These are phyloP conservation scores for Orthosia cruda DNA, from an alignment of 2,888 invertebrate genomes.

Conservation along the genomic window DNA sequence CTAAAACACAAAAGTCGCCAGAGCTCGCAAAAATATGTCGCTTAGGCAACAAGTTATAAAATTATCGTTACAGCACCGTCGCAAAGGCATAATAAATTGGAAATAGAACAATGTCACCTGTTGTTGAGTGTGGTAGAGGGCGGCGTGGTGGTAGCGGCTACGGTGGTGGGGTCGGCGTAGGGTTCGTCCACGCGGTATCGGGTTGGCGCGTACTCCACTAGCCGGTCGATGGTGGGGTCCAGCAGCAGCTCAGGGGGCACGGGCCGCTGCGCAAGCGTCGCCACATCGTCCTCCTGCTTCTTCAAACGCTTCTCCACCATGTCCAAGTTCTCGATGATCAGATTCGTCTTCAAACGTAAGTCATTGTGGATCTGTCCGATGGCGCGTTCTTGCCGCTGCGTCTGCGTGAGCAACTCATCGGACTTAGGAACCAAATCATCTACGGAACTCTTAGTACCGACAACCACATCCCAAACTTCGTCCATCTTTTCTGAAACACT, in stretches of 20 bases:
- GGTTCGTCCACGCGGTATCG: constrained; percentile 91
- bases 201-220: constrained; percentile 95
- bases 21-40: constrained; percentile 63
- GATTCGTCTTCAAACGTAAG: constrained; percentile 95
- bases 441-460: constrained; percentile 97
- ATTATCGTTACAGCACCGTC: constrained; percentile 60
- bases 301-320: constrained; percentile 96
- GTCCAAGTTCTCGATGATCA: constrained; percentile 97
- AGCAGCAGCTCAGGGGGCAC: constrained; percentile 94
- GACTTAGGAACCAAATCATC: constrained; percentile 97
- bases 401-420: constrained; percentile 96
- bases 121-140: constrained; percentile 79
- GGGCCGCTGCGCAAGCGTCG: constrained; percentile 95
- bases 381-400: constrained; percentile 96
- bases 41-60: constrained; percentile 24
- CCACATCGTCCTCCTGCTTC: constrained; percentile 97
- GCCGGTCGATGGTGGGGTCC: constrained; percentile 94
- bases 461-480: constrained; percentile 97
- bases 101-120: constrained; percentile 87
- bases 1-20: constrained; percentile 52
- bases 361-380: constrained; percentile 97
- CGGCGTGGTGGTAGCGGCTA: constrained; percentile 80
- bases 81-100: constrained; percentile 69
- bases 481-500: constrained; percentile 97
- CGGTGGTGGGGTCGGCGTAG: constrained; percentile 83